Base-by-base conservation (phyloP, 2,113 vertebrate species). In the Scartelaos histophorus region DNA sequence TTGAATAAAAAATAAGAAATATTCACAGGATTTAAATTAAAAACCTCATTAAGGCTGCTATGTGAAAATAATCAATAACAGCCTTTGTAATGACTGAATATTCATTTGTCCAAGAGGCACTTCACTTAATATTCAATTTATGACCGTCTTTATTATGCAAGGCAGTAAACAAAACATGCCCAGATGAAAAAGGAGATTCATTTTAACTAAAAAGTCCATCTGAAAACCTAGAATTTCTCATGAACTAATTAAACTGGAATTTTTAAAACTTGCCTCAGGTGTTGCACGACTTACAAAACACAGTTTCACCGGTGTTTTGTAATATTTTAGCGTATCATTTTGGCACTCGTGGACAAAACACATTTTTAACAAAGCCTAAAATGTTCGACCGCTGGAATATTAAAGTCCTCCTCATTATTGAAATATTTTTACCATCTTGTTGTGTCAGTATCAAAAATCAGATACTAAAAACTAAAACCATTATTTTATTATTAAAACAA, bases 71-170 rank as follows among this genome's bases (percentile, higher is more conserved):
- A 54, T 54, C 51, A n/a, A 54, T 21, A 17, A n/a, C 2, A 54
- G 56, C 21, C 22, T 24, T 25, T 58, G 7, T 13, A 15, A 24
- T 25, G 22, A 15, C 13, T 34, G 58, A 17, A 58, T 58, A 34
- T 61, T 61, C 25, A 61, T 34, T 61, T 61, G 58, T 34, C 58
- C 58, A 61, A 61, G 58, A 61, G 58, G 58, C 25, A 34, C 56
- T 58, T 58, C 12, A 13, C 56, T 58, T 25, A 15, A 21, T 25
- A 13, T 58, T 58, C 24, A 5, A 58, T 61, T 34, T 17, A 34
- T 34, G 17, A 61, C 3, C 15, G 25, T 60, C 25, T 25, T 58
- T 61, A 25, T 61, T 34, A 61, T 17, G 25, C 25, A 61, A 17
- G 15, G 7, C 25, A 4, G 13, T 4, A 3, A 61, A 58, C 56